Percentiles rank a stretch among this genome's conserved stretches.
Evolutionary conservation across 64 coral and sea anemone species (phyloP).

Genomic region (Stichodactyla mertensii): DNA sequence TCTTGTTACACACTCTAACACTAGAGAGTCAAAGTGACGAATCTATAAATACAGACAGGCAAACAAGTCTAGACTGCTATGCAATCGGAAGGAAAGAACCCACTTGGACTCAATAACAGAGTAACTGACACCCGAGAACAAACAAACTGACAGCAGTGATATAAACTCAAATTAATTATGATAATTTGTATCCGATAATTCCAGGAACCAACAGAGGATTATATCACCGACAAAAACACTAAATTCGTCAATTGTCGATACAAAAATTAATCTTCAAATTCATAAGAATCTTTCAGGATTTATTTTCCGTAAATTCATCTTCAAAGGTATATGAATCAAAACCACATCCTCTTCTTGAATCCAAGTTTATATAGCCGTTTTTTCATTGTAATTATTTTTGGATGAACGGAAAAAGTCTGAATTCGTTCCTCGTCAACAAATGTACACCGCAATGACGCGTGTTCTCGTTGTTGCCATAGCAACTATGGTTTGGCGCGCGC

Average conservation of each 20-base stretch:
- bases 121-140: background rate
- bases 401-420: background rate
- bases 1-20: background rate
- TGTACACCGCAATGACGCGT: background rate
- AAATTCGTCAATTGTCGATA: constrained; percentile 9
- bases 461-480: background rate
- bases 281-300: background rate
- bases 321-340: background rate
- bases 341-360: background rate
- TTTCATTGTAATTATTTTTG: background rate
- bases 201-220: constrained; percentile 15
- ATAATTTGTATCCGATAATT: constrained; percentile 6
- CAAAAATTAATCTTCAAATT: constrained; percentile 1
- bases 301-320: background rate
- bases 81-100: background rate
- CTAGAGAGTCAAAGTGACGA: background rate
- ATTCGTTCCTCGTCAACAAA: background rate
- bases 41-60: background rate
- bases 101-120: background rate
- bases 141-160: background rate
- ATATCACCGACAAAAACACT: constrained; percentile 8
- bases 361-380: background rate
- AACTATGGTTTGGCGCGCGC: background rate
- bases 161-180: constrained; percentile 12
- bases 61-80: background rate